Base-by-base conservation (phyloP, 2,888 invertebrate species). In the Timema podura region DNA sequence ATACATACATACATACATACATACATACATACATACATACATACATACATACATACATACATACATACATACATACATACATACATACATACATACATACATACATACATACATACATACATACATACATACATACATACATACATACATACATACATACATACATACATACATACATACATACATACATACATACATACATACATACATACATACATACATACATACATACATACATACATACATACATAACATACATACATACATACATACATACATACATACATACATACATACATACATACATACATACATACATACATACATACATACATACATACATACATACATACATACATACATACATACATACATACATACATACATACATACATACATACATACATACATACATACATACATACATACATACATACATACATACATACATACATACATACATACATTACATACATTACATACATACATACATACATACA, bases 261-360 rank as follows among this genome's bases (percentile, higher is more conserved):
- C 16, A 51, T 11, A 48, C 48, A 51, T 8, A 67, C 16, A 48
- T 11, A 67, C 51, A 51, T 11, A 67, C 49, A 11, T 7, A 67
- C 51, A 67, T 11, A 67, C 49, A 67, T 11, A 67, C 51, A 67
- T 13, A 67, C 51, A 51, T 8, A 67, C 49, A 67, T 11, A 67
- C 67, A 67, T 8, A 67, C 49, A 67, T 11, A 67, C 51, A 67
- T 15, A 10, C 59, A 68, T 45, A 64, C n/a, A 61, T 15, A 15
- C 30, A 68, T 10, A 68, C 45, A 68, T 16, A 68, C 13, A 59
- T 15, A 57, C 44, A 68, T 15, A 68, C 15, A 44, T 45, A 68
- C 13, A 68, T 51, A 59, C 45, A 59, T 13, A 57, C 15, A 66
- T 47, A 66, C 15, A 48, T 47, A 66, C 48, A 66, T 13, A 66